phyloP scores from a whole-genome alignment of 2,888 invertebrate genomes.

The Chaetogeoica ovagalla region DNA sequence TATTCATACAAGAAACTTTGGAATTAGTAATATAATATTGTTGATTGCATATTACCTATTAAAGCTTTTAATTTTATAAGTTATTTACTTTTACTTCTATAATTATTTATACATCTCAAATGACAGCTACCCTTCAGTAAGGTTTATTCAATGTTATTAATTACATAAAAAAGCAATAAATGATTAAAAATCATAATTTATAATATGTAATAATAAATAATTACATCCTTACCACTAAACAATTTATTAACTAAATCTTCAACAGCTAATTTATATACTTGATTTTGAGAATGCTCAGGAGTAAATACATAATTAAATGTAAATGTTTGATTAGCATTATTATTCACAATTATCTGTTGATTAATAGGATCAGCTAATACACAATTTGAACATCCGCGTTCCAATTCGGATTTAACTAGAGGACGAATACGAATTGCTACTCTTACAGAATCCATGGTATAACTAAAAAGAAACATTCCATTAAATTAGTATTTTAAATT shows the following conservation, averaged over 20 bases:
- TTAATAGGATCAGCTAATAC: slow-evolving; percentile 69
- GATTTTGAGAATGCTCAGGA: slow-evolving; percentile 69
- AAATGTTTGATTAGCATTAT: slow-evolving; percentile 69
- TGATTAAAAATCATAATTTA: neutral
- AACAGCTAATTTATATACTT: slow-evolving; percentile 75
- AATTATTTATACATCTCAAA: too few species aligned
- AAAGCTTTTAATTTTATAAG: too few species aligned
- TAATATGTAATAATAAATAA: neutral
- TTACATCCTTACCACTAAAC: slow-evolving; percentile 69
- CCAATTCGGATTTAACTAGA: slow-evolving; percentile 71
- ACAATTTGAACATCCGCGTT: slow-evolving; percentile 61
- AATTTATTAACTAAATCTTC: slow-evolving; percentile 72
- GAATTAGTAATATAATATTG: too few species aligned
- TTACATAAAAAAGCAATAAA: neutral
- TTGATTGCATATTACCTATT: too few species aligned
- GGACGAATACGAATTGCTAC: slow-evolving; percentile 85
- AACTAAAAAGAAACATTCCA: slow-evolving; percentile 27
- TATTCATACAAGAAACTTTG: too few species aligned
- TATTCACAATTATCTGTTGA: slow-evolving; percentile 71
- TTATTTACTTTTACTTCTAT: too few species aligned
- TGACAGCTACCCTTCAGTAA: too few species aligned
- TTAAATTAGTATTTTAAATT: neutral
- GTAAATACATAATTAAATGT: slow-evolving; percentile 84
- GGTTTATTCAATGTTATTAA: too few species aligned
- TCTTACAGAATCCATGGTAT: slow-evolving; percentile 65